A percentile compares a stretch with the other conserved stretches of the same genome.
These are phyloP conservation scores for Bombus pyrosoma DNA, from an alignment of 1,140 invertebrate species.

Conservation along the genomic window DNA sequence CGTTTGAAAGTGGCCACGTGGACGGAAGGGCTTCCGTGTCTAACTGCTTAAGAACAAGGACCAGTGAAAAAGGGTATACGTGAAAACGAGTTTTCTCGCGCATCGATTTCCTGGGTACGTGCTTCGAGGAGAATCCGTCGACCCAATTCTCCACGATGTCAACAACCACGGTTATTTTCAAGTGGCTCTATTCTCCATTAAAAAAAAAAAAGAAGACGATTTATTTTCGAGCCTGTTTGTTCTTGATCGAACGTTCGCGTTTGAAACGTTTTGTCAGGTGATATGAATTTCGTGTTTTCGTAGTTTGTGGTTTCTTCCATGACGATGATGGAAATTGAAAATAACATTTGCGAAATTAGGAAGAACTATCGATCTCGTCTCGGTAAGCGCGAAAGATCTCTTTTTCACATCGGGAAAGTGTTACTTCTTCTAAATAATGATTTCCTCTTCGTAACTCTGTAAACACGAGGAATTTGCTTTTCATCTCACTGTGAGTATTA, in stretches of 20 bases:
- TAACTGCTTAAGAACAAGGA: neutral
- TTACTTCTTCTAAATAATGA: no score
- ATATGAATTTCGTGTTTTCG: no score
- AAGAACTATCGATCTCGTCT: no score
- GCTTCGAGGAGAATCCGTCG: constrained; percentile 26
- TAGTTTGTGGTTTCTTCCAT: no score
- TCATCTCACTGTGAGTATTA: neutral
- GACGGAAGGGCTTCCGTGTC: constrained; percentile 27
- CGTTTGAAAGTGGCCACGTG: constrained; percentile 55
- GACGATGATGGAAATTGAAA: no score
- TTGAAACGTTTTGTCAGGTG: no score
- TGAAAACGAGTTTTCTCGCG: neutral
- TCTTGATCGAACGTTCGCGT: no score
- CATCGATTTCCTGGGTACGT: neutral
- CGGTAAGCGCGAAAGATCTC: no score
- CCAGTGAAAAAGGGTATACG: neutral
- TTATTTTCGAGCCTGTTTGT: constrained; percentile 6
- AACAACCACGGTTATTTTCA: constrained; percentile 33
- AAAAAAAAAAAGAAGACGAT: constrained; percentile 9
- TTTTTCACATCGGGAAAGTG: no score
- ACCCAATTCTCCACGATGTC: constrained; percentile 34
- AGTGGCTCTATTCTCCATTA: neutral
- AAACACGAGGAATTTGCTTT: neutral
- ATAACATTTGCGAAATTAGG: no score
- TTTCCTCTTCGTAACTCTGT: no score